Conservation (phyloP, 1,140 invertebrate species). For the Luehdorfia chinensis region DNA sequence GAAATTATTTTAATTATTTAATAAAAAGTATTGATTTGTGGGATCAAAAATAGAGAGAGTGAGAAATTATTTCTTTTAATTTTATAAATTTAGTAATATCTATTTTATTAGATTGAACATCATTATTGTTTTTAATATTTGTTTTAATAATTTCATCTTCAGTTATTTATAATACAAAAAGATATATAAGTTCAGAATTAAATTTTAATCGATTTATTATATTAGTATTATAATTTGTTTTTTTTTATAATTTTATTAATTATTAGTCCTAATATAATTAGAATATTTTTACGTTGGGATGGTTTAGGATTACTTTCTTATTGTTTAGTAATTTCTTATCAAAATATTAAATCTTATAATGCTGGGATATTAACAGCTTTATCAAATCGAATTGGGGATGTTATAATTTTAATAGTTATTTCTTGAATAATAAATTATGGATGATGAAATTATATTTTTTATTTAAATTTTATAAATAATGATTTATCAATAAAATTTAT, state of each 20-base stretch:
- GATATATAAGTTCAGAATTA: constrained; percentile 78
- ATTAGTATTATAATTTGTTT: constrained; percentile 81
- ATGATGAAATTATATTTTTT: constrained; percentile 75
- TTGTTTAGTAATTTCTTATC: constrained; percentile 83
- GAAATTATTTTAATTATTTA: constrained; percentile 82
- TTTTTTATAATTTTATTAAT: too few relatives aligned
- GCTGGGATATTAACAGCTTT: constrained; percentile 80
- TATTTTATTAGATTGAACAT: constrained; percentile 80
- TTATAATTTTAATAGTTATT: too few relatives aligned
- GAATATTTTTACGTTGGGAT: constrained; percentile 84
- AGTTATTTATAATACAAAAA: constrained; percentile 79
- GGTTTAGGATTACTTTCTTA: constrained; percentile 82
- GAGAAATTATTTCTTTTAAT: constrained; percentile 72
- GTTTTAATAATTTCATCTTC: constrained; percentile 81
- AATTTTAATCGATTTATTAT: constrained; percentile 78
- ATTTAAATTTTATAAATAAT: constrained; percentile 68
- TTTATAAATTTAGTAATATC: constrained; percentile 68
- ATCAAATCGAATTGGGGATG: constrained; percentile 81
- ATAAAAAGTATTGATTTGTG: constrained; percentile 78
- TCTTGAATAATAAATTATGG: too few relatives aligned
- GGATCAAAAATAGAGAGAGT: too few relatives aligned
- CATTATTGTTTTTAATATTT: constrained; percentile 77
- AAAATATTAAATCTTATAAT: constrained; percentile 79
- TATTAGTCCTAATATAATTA: too few relatives aligned
- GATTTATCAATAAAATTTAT: too few relatives aligned